A percentile compares a stretch with the other conserved stretches of the same genome.
phyloP scores from a whole-genome alignment of 2,797 vertebrate genomes.

The Aplochiton taeniatus region DNA sequence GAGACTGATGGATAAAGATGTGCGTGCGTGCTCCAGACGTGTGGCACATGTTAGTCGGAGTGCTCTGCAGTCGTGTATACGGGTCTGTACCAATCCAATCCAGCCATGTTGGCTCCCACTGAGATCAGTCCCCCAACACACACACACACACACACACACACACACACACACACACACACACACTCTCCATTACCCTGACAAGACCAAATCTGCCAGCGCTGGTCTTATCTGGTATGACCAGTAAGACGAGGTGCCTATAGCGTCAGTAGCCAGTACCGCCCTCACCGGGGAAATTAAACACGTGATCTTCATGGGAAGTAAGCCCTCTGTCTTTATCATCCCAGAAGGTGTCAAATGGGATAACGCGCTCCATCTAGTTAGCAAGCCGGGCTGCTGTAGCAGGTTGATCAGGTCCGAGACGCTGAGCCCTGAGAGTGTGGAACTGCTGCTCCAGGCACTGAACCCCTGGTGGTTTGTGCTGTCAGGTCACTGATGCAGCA shows the following conservation, averaged over 20 bases:
- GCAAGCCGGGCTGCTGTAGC: neutral
- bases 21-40: conserved; percentile 23
- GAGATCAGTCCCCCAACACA: neutral
- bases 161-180: neutral
- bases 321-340: no score
- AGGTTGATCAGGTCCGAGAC: neutral
- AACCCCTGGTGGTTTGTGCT: neutral
- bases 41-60: conserved; percentile 13
- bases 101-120: neutral
- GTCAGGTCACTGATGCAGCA: conserved; percentile 12
- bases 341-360: no score
- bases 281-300: no score
- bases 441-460: neutral
- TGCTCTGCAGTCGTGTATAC: neutral
- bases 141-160: no score
- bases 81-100: conserved; percentile 1
- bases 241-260: no score
- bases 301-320: no score
- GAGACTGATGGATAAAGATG: conserved; percentile 33
- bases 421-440: neutral
- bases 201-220: no score
- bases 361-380: no score
- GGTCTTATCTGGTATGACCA: no score
- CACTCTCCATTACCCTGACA: no score
- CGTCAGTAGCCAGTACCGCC: no score